Evolutionary conservation across 2,113 vertebrate species (phyloP).

Genomic region (Pseudopodoces humilis): DNA sequence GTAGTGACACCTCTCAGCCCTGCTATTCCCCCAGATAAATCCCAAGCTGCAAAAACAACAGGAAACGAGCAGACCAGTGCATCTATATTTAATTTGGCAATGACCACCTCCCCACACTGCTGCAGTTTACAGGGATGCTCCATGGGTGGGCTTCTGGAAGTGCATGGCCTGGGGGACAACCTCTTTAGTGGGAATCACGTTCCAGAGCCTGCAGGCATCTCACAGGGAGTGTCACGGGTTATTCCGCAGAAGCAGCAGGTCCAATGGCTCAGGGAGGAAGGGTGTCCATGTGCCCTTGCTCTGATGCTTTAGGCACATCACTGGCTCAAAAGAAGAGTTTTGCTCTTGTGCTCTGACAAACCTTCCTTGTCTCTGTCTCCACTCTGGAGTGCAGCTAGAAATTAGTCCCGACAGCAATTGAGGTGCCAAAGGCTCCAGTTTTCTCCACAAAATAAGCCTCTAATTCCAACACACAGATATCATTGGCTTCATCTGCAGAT

Average conservation of each 20-base stretch:
- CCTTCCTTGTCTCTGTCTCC: not conserved
- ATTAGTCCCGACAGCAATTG: not conserved
- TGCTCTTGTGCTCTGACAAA: not conserved
- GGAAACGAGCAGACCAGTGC: not conserved
- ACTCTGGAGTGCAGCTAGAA: not conserved
- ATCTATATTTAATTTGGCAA: not conserved
- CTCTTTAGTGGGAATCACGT: fast-evolving
- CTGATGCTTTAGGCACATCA: not conserved
- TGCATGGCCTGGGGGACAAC: not conserved
- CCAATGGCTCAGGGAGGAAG: fast-evolving
- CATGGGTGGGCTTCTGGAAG: not conserved
- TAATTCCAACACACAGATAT: not conserved
- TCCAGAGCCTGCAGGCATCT: not conserved
- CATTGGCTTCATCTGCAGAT: not conserved
- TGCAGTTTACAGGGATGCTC: not conserved
- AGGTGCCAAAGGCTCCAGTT: not conserved
- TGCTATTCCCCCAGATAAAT: not conserved
- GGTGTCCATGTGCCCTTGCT: fast-evolving
- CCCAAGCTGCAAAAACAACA: not conserved
- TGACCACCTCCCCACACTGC: not conserved
- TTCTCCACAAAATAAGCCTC: not conserved
- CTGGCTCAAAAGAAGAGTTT: not conserved
- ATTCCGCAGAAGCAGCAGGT: not conserved
- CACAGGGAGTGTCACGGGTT: fast-evolving
- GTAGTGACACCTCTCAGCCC: not conserved